These are phyloP conservation scores for Tridacna crocea DNA, from an alignment of 2,888 invertebrate genomes.

Conservation along the genomic window DNA sequence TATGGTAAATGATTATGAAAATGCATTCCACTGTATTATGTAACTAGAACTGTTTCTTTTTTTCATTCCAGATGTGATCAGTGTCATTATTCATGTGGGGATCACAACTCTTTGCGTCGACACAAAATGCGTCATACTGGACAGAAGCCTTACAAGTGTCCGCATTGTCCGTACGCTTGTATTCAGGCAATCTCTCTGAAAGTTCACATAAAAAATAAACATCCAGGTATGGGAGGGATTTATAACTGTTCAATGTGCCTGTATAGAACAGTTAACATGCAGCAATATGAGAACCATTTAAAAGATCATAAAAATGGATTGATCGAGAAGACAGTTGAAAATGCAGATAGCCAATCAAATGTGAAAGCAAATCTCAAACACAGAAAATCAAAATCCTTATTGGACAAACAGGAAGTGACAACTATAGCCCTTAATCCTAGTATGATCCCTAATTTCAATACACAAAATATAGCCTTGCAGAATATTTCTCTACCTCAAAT, in stretches of 20 bases:
- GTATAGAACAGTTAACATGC: conserved; percentile 87
- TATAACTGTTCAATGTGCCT: conserved; percentile 74
- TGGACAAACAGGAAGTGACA: background rate
- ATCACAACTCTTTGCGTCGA: conserved; percentile 92
- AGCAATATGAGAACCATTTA: conserved; percentile 87
- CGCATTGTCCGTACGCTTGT: conserved; percentile 91
- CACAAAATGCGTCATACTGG: conserved; percentile 92
- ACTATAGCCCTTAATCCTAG: background rate
- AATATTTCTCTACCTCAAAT: conserved; percentile 14
- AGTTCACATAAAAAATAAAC: conserved; percentile 91
- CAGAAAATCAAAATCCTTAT: background rate
- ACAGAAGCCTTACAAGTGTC: conserved; percentile 91
- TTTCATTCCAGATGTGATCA: conserved; percentile 87
- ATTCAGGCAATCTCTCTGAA: conserved; percentile 91
- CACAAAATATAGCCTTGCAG: background rate
- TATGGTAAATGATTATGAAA: too few relatives aligned
- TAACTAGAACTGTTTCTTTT: background rate
- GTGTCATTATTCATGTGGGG: conserved; percentile 90
- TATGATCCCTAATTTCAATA: background rate
- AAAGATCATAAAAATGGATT: conserved; percentile 86
- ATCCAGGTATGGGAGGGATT: conserved; percentile 86
- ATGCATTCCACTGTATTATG: background rate
- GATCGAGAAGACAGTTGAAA: conserved; percentile 53
- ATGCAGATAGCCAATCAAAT: conserved; percentile 19
- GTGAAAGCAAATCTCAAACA: background rate